phyloP scores from a whole-genome alignment of 2,888 invertebrate species.

The Papilio gigon region DNA sequence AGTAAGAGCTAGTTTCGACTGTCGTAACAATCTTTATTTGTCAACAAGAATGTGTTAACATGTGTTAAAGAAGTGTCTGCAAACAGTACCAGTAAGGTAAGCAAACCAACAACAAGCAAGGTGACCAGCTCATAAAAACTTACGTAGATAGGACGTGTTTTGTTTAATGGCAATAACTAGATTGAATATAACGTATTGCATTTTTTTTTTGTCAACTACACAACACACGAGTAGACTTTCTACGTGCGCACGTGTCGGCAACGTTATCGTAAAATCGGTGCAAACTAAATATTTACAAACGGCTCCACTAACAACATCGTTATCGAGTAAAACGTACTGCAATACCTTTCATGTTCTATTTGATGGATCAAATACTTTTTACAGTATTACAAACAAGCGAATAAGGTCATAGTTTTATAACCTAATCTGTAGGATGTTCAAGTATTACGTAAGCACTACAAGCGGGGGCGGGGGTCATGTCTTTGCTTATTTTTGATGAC shows the following conservation, averaged over 20 bases:
- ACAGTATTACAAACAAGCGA: neutral
- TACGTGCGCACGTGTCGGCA: conserved; percentile 30
- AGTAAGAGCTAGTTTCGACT: too few relatives aligned
- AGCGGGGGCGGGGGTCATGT: too few relatives aligned
- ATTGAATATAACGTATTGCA: conserved; percentile 20
- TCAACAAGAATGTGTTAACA: too few relatives aligned
- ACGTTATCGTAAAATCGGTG: conserved; percentile 32
- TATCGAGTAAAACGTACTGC: conserved; percentile 22
- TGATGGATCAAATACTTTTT: conserved; percentile 2
- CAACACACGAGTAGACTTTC: conserved; percentile 28
- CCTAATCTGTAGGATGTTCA: too few relatives aligned
- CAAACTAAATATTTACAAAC: conserved; percentile 37
- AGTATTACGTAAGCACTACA: too few relatives aligned
- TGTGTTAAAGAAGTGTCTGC: too few relatives aligned
- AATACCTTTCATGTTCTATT: conserved; percentile 19
- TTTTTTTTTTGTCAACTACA: conserved; percentile 18
- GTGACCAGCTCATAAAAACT: too few relatives aligned
- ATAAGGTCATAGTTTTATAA: too few relatives aligned
- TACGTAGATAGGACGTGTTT: neutral
- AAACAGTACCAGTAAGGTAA: too few relatives aligned
- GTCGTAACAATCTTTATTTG: too few relatives aligned
- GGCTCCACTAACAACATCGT: conserved; percentile 28
- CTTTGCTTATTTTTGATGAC: too few relatives aligned
- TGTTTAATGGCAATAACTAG: neutral
- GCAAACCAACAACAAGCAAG: too few relatives aligned